Conservation (phyloP, 2,888 invertebrate genomes). For the Anodontia alba region DNA sequence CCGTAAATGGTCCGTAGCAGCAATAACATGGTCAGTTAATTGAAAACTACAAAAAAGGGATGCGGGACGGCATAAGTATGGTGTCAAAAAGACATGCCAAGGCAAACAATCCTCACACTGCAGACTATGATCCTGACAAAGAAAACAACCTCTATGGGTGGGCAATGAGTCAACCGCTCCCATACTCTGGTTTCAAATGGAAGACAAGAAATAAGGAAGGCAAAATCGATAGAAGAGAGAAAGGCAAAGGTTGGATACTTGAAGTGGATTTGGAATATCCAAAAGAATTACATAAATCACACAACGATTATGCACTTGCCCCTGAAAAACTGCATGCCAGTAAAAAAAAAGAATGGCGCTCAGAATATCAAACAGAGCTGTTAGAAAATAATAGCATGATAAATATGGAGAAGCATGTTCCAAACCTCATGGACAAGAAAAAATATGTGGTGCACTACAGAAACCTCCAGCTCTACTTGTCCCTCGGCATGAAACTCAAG, state of each 20-base stretch:
- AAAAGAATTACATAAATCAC: constrained; percentile 15
- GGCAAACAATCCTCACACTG: no score
- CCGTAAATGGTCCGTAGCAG: no score
- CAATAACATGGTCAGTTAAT: no score
- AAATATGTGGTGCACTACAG: constrained; percentile 81
- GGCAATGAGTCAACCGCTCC: constrained; percentile 64
- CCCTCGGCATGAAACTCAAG: constrained; percentile 66
- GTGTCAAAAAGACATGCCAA: no score
- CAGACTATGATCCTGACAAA: no score
- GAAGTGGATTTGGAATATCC: constrained; percentile 36
- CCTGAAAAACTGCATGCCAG: constrained; percentile 52
- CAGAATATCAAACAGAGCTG: constrained; percentile 55
- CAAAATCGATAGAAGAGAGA: constrained; percentile 52
- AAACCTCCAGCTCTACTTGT: constrained; percentile 76
- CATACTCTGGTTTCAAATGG: constrained; percentile 73
- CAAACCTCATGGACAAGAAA: constrained; percentile 61
- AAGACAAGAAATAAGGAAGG: constrained; percentile 34
- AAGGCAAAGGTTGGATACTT: constrained; percentile 23
- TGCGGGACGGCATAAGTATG: no score
- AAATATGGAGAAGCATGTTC: constrained; percentile 45
- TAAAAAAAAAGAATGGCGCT: constrained; percentile 59
- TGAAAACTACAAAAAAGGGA: no score
- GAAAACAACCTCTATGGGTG: no score
- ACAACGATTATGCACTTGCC: constrained; percentile 35
- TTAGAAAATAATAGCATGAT: constrained; percentile 44